Base-by-base conservation (phyloP, 53 echinoderm and acorn worm genomes). In the Holothuria scabra region DNA sequence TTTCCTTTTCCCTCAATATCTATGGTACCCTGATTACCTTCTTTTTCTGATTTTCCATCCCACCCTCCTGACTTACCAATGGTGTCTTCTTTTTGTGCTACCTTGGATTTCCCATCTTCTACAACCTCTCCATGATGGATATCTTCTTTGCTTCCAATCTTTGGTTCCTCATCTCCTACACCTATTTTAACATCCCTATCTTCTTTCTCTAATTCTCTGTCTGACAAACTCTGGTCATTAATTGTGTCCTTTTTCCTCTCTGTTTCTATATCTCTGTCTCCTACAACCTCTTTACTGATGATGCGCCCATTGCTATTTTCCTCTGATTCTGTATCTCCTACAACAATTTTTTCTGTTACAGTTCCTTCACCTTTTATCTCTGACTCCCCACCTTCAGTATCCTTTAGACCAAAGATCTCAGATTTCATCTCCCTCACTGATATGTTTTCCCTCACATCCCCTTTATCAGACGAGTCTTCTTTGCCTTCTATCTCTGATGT, bases 281-380 rank as follows among this genome's bases (percentile, higher is more conserved):
- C 52, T 31, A 48, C 31, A 32, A 48, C 31, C 56, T 31, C 31
- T 55, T 78, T 31, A 21, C 4, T 25, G 24, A 19, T 78, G 48
- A 23, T 78, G 20, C 52, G 25, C 10, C 46, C 59, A 12, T 34
- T n/a, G n/a, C 79, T 52, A 56, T 48, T 28, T 79, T 56, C n/a
- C n/a, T n/a, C n/a, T 49, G 46, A 32, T 9, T 49, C 49, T 32
- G 28, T 58, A 56, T 49, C 55, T 48, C 55, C 79, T 56, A 79
- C 57, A 2, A 28, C 56, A 20, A 24, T 56, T 8, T 30, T 24
- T 21, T 49, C 55, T n/a, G n/a, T n/a, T n/a, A n/a, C n/a, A n/a
- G n/a, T n/a, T 30, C 8, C 52, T 52, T 18, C 18, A 12, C 28
- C 65, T 29, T 31, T 19, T 24, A 28, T 61, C 22, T 61, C 62